Percentiles rank a stretch among this genome's conserved stretches.
These are phyloP conservation scores for Ditylenchus weischeri DNA, from an alignment of 2,888 invertebrate species.

Conservation along the genomic window DNA sequence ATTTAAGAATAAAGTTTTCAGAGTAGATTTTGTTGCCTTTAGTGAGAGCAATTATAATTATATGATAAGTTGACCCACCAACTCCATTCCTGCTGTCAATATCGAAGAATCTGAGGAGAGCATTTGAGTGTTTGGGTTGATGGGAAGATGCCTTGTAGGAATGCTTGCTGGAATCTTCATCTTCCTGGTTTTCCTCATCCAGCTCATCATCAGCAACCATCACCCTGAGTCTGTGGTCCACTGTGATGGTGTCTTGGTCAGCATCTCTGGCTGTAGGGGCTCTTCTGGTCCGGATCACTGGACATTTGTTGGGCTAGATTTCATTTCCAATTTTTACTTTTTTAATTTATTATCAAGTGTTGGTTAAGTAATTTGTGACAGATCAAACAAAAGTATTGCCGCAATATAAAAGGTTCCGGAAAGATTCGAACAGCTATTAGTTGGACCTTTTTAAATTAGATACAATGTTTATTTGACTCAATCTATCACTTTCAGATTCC, in stretches of 20 bases:
- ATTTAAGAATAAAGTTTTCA: too few relatives aligned
- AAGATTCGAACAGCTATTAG: background rate
- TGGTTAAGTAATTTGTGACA: background rate
- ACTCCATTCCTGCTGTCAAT: constrained; percentile 3
- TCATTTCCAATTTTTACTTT: background rate
- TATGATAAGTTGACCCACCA: background rate
- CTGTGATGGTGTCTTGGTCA: constrained; percentile 36
- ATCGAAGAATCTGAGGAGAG: constrained; percentile 9
- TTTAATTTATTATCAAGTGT: background rate
- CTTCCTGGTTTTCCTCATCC: constrained; percentile 10
- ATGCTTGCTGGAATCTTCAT: background rate
- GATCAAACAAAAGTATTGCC: background rate
- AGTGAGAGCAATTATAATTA: too few relatives aligned
- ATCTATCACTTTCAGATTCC: too few relatives aligned
- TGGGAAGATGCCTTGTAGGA: background rate
- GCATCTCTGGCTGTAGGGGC: constrained; percentile 4
- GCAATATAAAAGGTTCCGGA: background rate
- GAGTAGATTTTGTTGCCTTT: too few relatives aligned
- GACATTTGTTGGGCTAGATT: constrained; percentile 10
- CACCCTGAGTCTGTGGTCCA: constrained; percentile 42
- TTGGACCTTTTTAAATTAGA: too few relatives aligned
- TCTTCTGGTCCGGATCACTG: background rate
- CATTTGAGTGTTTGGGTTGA: constrained; percentile 1
- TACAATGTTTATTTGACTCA: too few relatives aligned
- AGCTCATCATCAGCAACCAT: constrained; percentile 24